A percentile compares a stretch with the other conserved stretches of the same genome.
These are phyloP conservation scores for Erannis defoliaria DNA, from an alignment of 2,888 invertebrate species.

Conservation along the genomic window DNA sequence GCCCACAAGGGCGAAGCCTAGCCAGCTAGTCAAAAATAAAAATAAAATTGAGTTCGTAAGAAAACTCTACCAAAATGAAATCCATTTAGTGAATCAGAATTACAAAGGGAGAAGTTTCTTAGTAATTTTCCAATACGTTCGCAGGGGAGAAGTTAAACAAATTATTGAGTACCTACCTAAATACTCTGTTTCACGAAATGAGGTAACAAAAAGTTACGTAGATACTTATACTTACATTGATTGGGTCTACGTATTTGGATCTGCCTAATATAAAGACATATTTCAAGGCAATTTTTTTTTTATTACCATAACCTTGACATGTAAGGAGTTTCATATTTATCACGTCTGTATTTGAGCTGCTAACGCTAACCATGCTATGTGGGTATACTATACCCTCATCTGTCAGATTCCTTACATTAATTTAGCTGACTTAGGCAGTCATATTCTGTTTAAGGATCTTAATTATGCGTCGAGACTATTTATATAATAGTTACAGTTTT, in stretches of 20 bases:
- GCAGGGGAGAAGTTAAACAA: conserved; percentile 34
- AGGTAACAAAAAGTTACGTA: conserved; percentile 6
- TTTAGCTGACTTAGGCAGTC: too few relatives aligned
- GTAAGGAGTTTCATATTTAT: too few relatives aligned
- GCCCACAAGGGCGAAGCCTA: too few relatives aligned
- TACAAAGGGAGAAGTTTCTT: conserved; percentile 43
- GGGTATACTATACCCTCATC: too few relatives aligned
- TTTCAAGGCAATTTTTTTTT: too few relatives aligned
- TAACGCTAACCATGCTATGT: too few relatives aligned
- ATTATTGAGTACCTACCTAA: conserved; percentile 26
- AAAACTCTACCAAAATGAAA: conserved; percentile 32
- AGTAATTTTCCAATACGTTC: conserved; percentile 42
- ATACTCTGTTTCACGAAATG: conserved; percentile 18
- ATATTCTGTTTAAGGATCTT: too few relatives aligned
- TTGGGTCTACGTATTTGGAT: background rate
- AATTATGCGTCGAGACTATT: too few relatives aligned
- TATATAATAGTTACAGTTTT: too few relatives aligned
- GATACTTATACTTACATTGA: background rate
- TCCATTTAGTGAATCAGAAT: conserved; percentile 43
- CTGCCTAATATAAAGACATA: background rate
- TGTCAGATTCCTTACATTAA: too few relatives aligned
- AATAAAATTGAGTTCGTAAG: conserved; percentile 22
- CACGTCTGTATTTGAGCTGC: too few relatives aligned
- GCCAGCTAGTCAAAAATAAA: background rate
- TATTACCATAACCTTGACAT: too few relatives aligned